phyloP scores from a whole-genome alignment of 2,888 invertebrate genomes.

The Stegana nigrithorax region DNA sequence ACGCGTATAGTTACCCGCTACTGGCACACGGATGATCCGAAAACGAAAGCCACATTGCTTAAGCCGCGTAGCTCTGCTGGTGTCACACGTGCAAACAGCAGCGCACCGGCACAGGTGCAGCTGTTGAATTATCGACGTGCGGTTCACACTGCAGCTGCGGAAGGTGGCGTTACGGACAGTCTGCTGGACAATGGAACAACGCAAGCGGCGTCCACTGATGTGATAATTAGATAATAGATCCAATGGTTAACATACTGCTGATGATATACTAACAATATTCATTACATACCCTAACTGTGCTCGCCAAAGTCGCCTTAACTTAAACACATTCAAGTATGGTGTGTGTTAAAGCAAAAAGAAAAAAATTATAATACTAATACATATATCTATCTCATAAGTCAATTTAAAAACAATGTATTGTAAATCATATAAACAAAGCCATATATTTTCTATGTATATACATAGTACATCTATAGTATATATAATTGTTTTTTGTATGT shows the following conservation, averaged over 20 bases:
- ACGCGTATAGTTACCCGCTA: constrained; percentile 51
- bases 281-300: no score
- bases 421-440: no score
- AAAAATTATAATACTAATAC: no score
- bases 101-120: constrained; percentile 34
- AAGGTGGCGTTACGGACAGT: constrained; percentile 37
- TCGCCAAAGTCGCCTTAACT: no score
- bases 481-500: no score
- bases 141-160: constrained; percentile 23
- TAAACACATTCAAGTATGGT: no score
- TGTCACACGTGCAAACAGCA: background rate
- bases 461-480: no score
- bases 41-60: constrained; percentile 48
- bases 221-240: constrained; percentile 52
- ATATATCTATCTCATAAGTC: no score
- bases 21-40: constrained; percentile 55
- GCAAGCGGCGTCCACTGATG: constrained; percentile 38
- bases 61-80: constrained; percentile 37
- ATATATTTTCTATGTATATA: no score
- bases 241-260: no score
- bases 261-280: no score
- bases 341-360: background rate
- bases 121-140: constrained; percentile 47
- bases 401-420: no score
- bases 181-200: constrained; percentile 40